Conservation (phyloP, 2,888 invertebrate genomes). For the Drosophila lutescens region DNA sequence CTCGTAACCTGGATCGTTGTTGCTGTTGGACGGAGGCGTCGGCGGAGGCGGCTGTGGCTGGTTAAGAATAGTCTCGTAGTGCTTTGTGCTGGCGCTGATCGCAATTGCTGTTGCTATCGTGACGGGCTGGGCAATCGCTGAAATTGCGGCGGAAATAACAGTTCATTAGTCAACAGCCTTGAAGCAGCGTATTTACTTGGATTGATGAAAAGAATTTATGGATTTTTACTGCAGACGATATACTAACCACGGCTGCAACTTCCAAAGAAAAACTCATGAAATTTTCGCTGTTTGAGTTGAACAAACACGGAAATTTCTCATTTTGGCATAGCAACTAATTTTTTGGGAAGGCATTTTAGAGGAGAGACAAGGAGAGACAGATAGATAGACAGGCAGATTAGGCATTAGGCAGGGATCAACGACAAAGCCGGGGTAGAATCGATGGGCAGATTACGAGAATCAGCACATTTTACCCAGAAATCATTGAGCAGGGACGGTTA, state of each 20-base stretch:
- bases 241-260: constrained; percentile 81
- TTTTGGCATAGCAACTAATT: constrained; percentile 81
- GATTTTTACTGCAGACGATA: constrained; percentile 48
- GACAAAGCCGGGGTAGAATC: constrained; percentile 2
- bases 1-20: constrained; percentile 90
- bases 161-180: constrained; percentile 3
- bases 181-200: background rate
- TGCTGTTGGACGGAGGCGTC: constrained; percentile 81
- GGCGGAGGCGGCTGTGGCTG: constrained; percentile 79
- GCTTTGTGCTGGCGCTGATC: constrained; percentile 70
- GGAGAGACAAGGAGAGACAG: constrained; percentile 60
- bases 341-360: constrained; percentile 48
- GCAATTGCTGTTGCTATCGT: constrained; percentile 47
- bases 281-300: constrained; percentile 73
- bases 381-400: constrained; percentile 58
- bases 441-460: too few species aligned
- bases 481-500: background rate
- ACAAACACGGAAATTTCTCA: constrained; percentile 77
- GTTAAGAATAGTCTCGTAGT: constrained; percentile 81
- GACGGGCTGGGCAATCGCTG: constrained; percentile 42
- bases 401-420: constrained; percentile 47
- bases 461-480: constrained; percentile 5
- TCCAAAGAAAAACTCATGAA: constrained; percentile 81
- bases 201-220: constrained; percentile 1
- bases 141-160: constrained; percentile 3